Percentiles rank a stretch among this genome's conserved stretches.
phyloP scores from a whole-genome alignment of 2,888 invertebrate species.

The Leptopilina syphax region DNA sequence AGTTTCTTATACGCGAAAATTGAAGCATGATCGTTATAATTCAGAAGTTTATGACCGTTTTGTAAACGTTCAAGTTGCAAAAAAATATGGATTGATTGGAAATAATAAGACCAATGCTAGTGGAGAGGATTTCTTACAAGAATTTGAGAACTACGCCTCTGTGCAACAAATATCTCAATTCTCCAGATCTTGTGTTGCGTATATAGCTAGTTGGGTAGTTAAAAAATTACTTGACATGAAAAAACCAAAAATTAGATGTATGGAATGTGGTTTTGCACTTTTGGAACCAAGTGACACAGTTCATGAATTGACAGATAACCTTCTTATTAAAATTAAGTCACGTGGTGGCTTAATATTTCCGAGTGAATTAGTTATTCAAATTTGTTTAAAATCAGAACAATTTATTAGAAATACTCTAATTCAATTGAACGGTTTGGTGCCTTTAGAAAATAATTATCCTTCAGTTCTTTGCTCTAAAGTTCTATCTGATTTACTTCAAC shows the following conservation, averaged over 20 bases:
- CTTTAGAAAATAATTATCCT: conserved; percentile 43
- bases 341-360: conserved; percentile 48
- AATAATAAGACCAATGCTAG: neutral
- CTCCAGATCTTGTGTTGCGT: conserved; percentile 31
- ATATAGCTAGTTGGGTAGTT: conserved; percentile 47
- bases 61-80: conserved; percentile 16
- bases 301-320: neutral
- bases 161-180: neutral
- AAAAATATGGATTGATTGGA: conserved; percentile 25
- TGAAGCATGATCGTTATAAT: conserved; percentile 18
- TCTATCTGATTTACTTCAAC: conserved; percentile 44
- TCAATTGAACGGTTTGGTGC: conserved; percentile 7
- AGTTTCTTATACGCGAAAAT: conserved; percentile 1
- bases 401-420: conserved; percentile 12
- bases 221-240: conserved; percentile 42
- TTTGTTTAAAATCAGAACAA: conserved; percentile 42
- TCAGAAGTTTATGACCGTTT: conserved; percentile 5
- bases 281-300: conserved; percentile 17
- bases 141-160: neutral
- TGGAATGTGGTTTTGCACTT: conserved; percentile 44
- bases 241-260: conserved; percentile 43
- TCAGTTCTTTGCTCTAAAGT: conserved; percentile 48
- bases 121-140: neutral
- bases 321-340: conserved; percentile 41
- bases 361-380: conserved; percentile 47